Evolutionary conservation across 2,888 invertebrate species (phyloP), one percentile per base, ranked within the genome.

Genomic region (Malacosoma neustria): DNA sequence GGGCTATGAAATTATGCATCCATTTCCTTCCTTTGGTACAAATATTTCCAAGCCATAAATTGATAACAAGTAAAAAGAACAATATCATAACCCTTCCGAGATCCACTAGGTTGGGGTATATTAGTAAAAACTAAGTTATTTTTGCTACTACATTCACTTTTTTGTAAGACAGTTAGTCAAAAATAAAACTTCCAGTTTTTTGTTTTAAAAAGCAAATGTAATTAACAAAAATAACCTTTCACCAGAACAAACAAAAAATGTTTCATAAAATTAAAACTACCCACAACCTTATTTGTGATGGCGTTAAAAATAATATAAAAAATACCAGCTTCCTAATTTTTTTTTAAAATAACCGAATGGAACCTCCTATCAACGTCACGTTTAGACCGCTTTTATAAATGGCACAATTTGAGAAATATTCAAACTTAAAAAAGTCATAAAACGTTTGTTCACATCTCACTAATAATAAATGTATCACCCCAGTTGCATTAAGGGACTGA

Each of bases 91-190:
- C 6, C 22, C 9, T 22, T 22, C 7, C 22, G 6, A 22, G 5
- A 22, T 22, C 4, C 9, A 22, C 22, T 22, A 22, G 22, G 33
- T 34, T 30, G 40, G 45, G 60, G 50, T 46, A 45, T 49, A 57
- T 63, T 61, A 65, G 62, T 63, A 46, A 33, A 35, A 14, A 14
- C 11, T 32, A 34, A 56, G 65, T 71, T 70, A 79, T 67, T 72
- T 75, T 74, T 76, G 81, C 56, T 61, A 73, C 71, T 76, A 85
- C 84, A 82, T 85, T 82, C 55, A 84, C 22, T 22, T 81, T 81
- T 84, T 63, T 46, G 40, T 46, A 48, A 57, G 77, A 81, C 77
- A 72, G 87, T 87, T 87, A 87, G 87, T 87, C 64, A 54, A 45
- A 85, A 87, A 85, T 84, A 85, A 87, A 86, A 82, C 60, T 49